Percentiles rank a stretch among this genome's conserved stretches.
These are phyloP conservation scores for Tychaedon coryphoeus DNA, from an alignment of 2,113 vertebrate species.

Conservation along the genomic window DNA sequence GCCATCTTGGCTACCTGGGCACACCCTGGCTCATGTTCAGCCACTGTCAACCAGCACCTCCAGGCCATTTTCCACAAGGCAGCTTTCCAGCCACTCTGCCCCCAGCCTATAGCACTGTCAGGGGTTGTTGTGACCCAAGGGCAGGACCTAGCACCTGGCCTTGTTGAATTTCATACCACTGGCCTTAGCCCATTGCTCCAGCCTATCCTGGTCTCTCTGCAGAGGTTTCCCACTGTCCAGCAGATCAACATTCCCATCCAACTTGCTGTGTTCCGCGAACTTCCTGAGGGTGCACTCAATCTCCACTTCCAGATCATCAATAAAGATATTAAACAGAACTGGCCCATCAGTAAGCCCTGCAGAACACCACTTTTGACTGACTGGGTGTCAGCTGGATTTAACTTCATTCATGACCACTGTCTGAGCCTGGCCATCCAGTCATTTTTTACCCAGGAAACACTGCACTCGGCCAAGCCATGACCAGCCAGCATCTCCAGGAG, in stretches of 20 bases:
- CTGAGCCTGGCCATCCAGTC: background rate
- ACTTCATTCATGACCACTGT: background rate
- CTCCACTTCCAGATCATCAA: fast-evolving
- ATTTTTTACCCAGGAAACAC: background rate
- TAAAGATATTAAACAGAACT: background rate
- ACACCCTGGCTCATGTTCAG: background rate
- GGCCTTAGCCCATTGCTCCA: background rate
- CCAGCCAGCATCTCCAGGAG: background rate
- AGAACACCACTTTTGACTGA: background rate
- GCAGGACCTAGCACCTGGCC: background rate
- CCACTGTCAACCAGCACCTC: background rate
- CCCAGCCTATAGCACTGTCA: fast-evolving
- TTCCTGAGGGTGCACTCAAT: background rate
- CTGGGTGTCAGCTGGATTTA: background rate
- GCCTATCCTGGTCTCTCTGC: background rate
- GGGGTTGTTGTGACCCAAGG: background rate
- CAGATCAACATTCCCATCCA: background rate
- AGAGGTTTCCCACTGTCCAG: background rate
- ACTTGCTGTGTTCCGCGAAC: background rate
- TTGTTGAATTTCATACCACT: background rate
- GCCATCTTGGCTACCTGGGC: background rate
- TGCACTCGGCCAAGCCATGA: background rate
- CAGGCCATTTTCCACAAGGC: background rate
- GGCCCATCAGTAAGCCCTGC: background rate
- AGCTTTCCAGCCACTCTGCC: background rate